These are phyloP conservation scores for Spisula subtruncata DNA, from an alignment of 2,888 invertebrate genomes.

Conservation along the genomic window DNA sequence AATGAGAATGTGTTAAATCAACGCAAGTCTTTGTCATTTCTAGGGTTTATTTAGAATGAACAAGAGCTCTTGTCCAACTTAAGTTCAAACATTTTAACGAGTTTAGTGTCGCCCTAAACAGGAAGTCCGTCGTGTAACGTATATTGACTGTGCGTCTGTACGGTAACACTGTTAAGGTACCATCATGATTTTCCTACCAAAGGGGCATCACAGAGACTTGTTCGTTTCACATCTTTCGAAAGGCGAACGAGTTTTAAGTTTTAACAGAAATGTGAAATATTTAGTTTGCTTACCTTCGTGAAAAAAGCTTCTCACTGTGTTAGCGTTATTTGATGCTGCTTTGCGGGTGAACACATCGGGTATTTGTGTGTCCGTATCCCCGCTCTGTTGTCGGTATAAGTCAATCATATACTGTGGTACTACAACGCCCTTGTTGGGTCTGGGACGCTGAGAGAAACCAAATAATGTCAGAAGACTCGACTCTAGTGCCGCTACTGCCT, in stretches of 20 bases:
- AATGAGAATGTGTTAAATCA: neutral
- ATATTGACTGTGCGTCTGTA: too few relatives aligned
- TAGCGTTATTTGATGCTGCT: constrained; percentile 78
- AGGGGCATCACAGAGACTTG: too few relatives aligned
- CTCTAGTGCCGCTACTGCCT: constrained; percentile 89
- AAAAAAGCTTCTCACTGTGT: constrained; percentile 85
- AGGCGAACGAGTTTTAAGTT: neutral
- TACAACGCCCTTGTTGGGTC: constrained; percentile 88
- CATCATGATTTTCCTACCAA: neutral
- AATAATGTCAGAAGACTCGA: constrained; percentile 90
- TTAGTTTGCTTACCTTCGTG: constrained; percentile 79
- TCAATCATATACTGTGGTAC: constrained; percentile 94
- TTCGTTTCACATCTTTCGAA: neutral
- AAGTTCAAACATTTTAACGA: too few relatives aligned
- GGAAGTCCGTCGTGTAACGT: too few relatives aligned
- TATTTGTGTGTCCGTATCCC: constrained; percentile 90
- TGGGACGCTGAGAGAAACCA: constrained; percentile 90
- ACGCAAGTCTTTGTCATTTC: neutral
- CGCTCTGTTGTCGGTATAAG: constrained; percentile 92
- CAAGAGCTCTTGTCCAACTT: neutral
- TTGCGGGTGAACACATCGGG: constrained; percentile 76
- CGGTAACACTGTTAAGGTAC: too few relatives aligned
- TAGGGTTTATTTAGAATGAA: neutral
- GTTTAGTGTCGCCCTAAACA: too few relatives aligned
- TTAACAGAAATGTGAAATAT: neutral